Conservation (phyloP, 2,888 invertebrate genomes). For the Embidobia sp. region DNA sequence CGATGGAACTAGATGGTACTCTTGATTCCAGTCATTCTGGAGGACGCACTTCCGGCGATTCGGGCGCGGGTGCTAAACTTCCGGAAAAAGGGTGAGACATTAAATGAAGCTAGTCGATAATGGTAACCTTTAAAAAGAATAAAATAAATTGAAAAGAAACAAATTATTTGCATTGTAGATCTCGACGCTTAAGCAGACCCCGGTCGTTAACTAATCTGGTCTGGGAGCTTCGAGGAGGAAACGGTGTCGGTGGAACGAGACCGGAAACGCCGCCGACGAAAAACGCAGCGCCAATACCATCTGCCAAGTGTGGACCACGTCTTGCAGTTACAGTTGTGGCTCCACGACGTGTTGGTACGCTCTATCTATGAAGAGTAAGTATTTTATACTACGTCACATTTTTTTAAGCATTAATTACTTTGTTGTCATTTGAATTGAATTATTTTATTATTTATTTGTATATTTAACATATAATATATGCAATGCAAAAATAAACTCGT, state of each 20-base stretch:
- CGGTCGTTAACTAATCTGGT: slow-evolving; percentile 93
- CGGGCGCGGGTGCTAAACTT: slow-evolving; percentile 88
- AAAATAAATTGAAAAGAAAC: background rate
- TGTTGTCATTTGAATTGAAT: too few species aligned
- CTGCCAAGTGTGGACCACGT: slow-evolving; percentile 82
- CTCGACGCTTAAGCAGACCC: slow-evolving; percentile 90
- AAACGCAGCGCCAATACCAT: slow-evolving; percentile 80
- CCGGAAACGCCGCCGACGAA: slow-evolving; percentile 79
- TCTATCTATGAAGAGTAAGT: slow-evolving; percentile 82
- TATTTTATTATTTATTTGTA: too few species aligned
- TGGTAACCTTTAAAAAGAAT: too few species aligned
- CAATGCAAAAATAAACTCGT: too few species aligned
- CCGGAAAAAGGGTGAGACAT: slow-evolving; percentile 90
- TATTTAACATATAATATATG: too few species aligned
- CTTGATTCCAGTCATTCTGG: slow-evolving; percentile 94
- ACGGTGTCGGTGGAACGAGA: slow-evolving; percentile 75
- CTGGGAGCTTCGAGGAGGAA: slow-evolving; percentile 85
- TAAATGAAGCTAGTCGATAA: too few species aligned
- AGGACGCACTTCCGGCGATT: slow-evolving; percentile 92
- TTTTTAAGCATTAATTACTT: too few species aligned
- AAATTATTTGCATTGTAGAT: slow-evolving; percentile 80
- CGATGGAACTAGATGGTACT: slow-evolving; percentile 89
- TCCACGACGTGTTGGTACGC: slow-evolving; percentile 81
- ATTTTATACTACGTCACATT: background rate
- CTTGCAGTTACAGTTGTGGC: slow-evolving; percentile 82